Conservation (phyloP, 2,113 vertebrate genomes). For the Phylloscopus whistleri region DNA sequence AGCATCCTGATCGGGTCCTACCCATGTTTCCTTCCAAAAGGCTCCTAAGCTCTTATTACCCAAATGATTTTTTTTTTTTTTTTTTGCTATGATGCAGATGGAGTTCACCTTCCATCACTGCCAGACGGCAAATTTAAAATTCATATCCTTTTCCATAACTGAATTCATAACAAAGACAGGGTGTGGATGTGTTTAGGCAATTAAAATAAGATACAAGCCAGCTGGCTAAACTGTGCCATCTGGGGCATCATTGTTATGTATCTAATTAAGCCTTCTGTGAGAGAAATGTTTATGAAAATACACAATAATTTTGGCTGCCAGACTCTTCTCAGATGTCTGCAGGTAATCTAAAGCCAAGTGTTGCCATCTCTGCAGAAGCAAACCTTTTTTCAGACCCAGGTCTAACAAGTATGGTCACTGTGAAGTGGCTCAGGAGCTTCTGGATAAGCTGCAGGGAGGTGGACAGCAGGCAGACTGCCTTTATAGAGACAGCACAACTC, state of each 20-base stretch:
- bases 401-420: background rate
- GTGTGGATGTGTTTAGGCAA: background rate
- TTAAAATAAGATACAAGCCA: background rate
- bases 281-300: conserved; percentile 4
- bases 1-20: background rate
- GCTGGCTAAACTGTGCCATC: background rate
- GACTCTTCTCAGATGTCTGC: background rate
- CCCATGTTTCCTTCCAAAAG: background rate
- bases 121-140: conserved; percentile 1
- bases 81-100: background rate
- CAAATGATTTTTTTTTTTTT: background rate
- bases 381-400: background rate
- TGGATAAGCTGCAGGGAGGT: background rate
- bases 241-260: background rate
- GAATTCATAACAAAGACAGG: conserved; percentile 17
- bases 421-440: background rate
- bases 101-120: background rate
- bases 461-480: background rate
- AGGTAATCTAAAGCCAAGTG: background rate
- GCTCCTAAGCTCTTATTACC: background rate
- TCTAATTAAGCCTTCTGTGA: background rate
- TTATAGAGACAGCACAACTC: background rate
- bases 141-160: background rate
- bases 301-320: background rate
- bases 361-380: background rate